Percentiles rank a stretch among this genome's conserved stretches.
Conservation (phyloP, 2,113 vertebrate genomes). For the Takifugu flavidus region DNA sequence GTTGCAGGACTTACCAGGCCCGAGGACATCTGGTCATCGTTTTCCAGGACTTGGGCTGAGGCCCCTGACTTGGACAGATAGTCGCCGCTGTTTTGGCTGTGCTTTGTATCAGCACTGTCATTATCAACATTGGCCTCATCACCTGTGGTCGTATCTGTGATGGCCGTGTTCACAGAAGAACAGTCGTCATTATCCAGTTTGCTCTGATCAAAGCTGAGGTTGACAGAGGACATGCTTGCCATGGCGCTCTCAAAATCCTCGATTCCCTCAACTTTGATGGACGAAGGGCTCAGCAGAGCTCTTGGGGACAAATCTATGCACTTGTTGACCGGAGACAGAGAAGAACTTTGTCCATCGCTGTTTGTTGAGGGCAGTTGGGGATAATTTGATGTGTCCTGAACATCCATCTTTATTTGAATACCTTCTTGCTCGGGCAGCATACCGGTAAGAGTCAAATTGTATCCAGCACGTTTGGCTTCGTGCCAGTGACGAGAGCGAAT, state of each 20-base stretch:
- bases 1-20: slow-evolving; percentile 96
- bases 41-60: slow-evolving; percentile 83
- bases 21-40: slow-evolving; percentile 96
- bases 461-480: slow-evolving; percentile 96
- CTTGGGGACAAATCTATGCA: slow-evolving; percentile 91
- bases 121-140: slow-evolving; percentile 97
- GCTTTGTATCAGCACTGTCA: slow-evolving; percentile 92
- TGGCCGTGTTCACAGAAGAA: slow-evolving; percentile 97
- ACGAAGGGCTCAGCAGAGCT: slow-evolving; percentile 91
- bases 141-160: slow-evolving; percentile 97
- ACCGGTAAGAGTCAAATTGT: slow-evolving; percentile 88
- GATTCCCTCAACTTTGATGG: slow-evolving; percentile 96
- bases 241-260: slow-evolving; percentile 91
- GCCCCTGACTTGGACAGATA: slow-evolving; percentile 89
- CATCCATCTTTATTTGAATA: slow-evolving; percentile 90
- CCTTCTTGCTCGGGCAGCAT: slow-evolving; percentile 91
- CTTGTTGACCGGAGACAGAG: slow-evolving; percentile 92
- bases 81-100: slow-evolving; percentile 81
- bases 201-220: slow-evolving; percentile 89
- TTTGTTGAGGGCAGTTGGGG: slow-evolving; percentile 81
- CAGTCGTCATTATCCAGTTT: slow-evolving; percentile 99
- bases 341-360: slow-evolving; percentile 87
- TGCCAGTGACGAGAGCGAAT: slow-evolving; percentile 99
- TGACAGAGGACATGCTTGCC: slow-evolving; percentile 90
- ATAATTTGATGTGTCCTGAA: slow-evolving; percentile 84